A percentile compares a stretch with the other conserved stretches of the same genome.
These are phyloP conservation scores for Spatula clypeata DNA, from an alignment of 2,797 vertebrate species.

Conservation along the genomic window DNA sequence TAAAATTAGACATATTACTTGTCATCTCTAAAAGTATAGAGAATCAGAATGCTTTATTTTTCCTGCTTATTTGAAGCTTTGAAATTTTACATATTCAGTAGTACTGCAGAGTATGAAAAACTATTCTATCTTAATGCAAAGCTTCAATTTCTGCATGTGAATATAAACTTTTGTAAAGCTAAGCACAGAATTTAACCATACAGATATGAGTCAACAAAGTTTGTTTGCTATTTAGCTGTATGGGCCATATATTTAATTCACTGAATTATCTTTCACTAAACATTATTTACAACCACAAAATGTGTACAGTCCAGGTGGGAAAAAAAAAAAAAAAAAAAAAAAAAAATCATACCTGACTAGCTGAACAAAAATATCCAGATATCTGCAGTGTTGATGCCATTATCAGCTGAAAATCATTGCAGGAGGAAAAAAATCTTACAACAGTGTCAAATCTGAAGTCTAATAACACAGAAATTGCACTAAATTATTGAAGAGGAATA, in stretches of 20 bases:
- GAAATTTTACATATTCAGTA: not conserved
- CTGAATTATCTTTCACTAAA: not conserved
- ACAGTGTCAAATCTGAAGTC: fast-evolving
- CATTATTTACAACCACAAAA: not conserved
- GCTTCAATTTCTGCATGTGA: not conserved
- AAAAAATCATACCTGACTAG: not conserved
- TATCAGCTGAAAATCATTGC: not conserved
- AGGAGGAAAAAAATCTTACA: not conserved
- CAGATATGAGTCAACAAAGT: not conserved
- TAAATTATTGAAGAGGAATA: not conserved
- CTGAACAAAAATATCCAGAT: not conserved
- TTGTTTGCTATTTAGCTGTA: not conserved
- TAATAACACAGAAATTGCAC: not conserved
- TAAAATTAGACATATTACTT: not conserved
- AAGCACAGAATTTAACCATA: not conserved
- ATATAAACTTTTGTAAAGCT: not conserved
- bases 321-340: not conserved
- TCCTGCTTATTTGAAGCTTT: not conserved
- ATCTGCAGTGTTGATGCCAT: not conserved
- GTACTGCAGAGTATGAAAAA: not conserved
- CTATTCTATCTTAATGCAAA: not conserved
- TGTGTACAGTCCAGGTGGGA: not conserved
- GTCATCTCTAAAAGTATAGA: not conserved
- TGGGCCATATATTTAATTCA: not conserved
- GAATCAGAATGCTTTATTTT: not conserved